Conservation (phyloP, 2,888 invertebrate genomes). For the Drosophila paranaensis region DNA sequence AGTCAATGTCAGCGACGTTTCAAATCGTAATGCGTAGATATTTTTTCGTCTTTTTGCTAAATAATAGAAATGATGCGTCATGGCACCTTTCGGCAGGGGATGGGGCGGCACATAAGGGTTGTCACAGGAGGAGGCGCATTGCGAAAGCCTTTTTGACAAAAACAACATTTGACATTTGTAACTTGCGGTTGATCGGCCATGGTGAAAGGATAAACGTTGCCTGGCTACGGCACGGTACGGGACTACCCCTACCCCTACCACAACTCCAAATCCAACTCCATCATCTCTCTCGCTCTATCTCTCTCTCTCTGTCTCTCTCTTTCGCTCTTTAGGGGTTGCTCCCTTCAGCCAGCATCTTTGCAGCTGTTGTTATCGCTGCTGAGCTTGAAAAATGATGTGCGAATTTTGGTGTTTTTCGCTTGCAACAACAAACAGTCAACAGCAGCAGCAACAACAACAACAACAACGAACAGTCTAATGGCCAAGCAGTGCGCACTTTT, state of each 20-base stretch:
- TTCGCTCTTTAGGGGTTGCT: conserved; percentile 7
- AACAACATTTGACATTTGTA: conserved; percentile 78
- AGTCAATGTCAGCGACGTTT: conserved; percentile 67
- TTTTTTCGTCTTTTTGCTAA: conserved; percentile 31
- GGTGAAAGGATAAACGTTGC: conserved; percentile 63
- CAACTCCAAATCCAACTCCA: background rate
- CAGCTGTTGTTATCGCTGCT: conserved; percentile 67
- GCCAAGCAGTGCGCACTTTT: conserved; percentile 43
- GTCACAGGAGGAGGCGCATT: conserved; percentile 30
- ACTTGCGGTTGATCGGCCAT: conserved; percentile 78
- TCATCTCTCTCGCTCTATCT: background rate
- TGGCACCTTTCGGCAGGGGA: conserved; percentile 59
- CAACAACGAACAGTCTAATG: conserved; percentile 10
- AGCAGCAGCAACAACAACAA: conserved; percentile 10
- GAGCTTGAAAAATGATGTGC: conserved; percentile 78
- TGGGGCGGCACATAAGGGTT: conserved; percentile 40
- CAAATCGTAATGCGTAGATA: conserved; percentile 66
- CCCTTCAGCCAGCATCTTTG: conserved; percentile 51
- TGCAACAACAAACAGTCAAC: conserved; percentile 10
- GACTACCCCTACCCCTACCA: background rate
- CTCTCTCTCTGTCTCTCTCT: background rate
- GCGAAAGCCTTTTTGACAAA: conserved; percentile 63
- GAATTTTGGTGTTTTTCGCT: conserved; percentile 48
- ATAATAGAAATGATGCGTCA: conserved; percentile 74
- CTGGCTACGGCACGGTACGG: conserved; percentile 4